These are phyloP conservation scores for Stegophylla sp. DNA, from an alignment of 2,888 invertebrate genomes.

Conservation along the genomic window DNA sequence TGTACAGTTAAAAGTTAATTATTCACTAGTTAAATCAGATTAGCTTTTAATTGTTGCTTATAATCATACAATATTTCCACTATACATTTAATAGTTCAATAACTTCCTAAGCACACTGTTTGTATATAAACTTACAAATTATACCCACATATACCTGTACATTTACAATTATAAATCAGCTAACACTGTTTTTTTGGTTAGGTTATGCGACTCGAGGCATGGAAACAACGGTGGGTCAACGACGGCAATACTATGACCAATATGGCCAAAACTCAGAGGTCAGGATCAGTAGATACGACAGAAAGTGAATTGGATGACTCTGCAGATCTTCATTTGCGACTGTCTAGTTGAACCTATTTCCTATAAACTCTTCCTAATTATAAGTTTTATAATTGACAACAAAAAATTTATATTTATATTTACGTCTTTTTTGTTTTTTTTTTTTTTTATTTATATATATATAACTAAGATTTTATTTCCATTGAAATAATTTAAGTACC, in stretches of 20 bases:
- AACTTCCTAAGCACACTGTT: too few species aligned
- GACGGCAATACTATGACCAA: constrained; percentile 64
- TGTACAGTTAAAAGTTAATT: too few species aligned
- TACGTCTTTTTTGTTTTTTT: neutral
- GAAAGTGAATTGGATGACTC: constrained; percentile 69
- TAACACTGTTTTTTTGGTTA: constrained; percentile 63
- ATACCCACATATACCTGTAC: neutral
- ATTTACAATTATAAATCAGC: neutral
- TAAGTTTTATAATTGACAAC: neutral
- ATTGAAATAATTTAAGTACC: constrained; percentile 32
- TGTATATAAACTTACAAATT: too few species aligned
- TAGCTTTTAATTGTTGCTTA: too few species aligned
- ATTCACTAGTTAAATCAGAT: too few species aligned
- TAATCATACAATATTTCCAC: too few species aligned
- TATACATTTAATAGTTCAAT: too few species aligned
- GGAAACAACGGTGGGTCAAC: constrained; percentile 67
- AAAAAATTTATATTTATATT: neutral
- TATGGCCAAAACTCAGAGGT: constrained; percentile 64
- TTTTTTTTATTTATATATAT: too few species aligned
- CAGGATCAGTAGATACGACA: constrained; percentile 65
- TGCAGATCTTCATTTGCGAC: constrained; percentile 62
- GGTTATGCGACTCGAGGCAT: constrained; percentile 78
- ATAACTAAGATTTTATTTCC: constrained; percentile 5
- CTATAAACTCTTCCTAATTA: neutral
- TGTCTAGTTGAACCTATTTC: constrained; percentile 56